These are phyloP conservation scores for Lochmaea capreae DNA, from an alignment of 2,888 invertebrate species.

Conservation along the genomic window DNA sequence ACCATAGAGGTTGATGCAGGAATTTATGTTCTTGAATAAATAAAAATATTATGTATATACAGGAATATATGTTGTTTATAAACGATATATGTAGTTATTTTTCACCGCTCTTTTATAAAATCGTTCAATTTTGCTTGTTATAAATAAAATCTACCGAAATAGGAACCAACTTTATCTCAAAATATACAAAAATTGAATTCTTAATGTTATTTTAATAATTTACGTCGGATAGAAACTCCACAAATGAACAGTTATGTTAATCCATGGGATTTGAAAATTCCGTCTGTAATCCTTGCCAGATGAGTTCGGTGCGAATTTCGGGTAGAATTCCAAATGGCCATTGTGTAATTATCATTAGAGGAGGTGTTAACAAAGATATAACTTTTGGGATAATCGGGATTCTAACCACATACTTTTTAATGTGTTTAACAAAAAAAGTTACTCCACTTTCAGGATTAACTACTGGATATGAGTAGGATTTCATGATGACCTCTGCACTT, in stretches of 20 bases:
- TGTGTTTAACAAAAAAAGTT: neutral
- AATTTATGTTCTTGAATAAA: too few species aligned
- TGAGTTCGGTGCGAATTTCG: neutral
- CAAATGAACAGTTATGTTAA: neutral
- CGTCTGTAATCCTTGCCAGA: constrained; percentile 11
- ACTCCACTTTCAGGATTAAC: neutral
- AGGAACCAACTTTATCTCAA: too few species aligned
- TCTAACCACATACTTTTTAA: neutral
- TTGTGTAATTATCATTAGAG: constrained; percentile 15
- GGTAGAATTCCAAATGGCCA: neutral
- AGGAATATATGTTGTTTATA: too few species aligned
- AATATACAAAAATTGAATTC: too few species aligned
- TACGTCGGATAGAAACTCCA: neutral
- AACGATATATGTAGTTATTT: too few species aligned
- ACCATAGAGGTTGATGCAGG: too few species aligned
- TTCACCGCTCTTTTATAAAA: too few species aligned
- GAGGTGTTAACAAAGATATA: constrained; percentile 13
- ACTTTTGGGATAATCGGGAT: neutral
- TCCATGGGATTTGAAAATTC: neutral
- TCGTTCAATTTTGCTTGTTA: too few species aligned
- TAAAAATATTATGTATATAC: too few species aligned
- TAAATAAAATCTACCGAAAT: too few species aligned
- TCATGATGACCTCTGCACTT: neutral
- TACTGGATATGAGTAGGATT: neutral
- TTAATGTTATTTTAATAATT: neutral